Conservation (phyloP, 2,888 invertebrate genomes). For the Dolomedes plantarius region DNA sequence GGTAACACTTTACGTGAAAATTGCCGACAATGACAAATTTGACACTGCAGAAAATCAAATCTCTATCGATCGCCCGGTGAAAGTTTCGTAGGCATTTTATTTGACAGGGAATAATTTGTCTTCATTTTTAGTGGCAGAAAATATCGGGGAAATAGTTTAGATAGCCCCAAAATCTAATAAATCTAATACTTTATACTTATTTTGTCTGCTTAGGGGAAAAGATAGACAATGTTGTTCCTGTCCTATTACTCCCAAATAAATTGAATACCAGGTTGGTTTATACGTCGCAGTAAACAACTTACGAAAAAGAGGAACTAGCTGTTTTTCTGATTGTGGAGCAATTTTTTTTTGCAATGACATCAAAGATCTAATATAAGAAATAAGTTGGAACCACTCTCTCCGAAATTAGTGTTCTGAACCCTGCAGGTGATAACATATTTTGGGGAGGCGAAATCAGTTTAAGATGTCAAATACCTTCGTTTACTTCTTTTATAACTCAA, state of each 20-base stretch:
- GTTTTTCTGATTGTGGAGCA: background rate
- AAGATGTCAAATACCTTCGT: no score
- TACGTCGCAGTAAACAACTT: background rate
- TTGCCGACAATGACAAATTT: slow-evolving; percentile 25
- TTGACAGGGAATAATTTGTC: slow-evolving; percentile 55
- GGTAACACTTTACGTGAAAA: background rate
- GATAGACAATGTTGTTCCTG: background rate
- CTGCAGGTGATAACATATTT: background rate
- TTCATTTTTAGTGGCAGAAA: slow-evolving; percentile 36
- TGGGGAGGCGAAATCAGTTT: background rate
- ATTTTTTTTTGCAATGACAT: background rate
- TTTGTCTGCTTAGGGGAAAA: slow-evolving; percentile 4
- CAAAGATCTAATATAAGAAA: background rate
- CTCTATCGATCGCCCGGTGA: slow-evolving; percentile 38
- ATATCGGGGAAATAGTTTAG: background rate
- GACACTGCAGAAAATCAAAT: slow-evolving; percentile 44
- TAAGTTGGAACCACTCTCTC: background rate
- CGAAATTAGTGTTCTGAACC: background rate
- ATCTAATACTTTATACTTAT: background rate
- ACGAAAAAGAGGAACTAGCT: background rate
- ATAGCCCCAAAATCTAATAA: background rate
- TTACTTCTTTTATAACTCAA: no score
- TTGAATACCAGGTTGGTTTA: background rate
- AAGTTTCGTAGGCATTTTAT: slow-evolving; percentile 46
- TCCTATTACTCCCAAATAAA: background rate